These are phyloP conservation scores for Corapipo altera DNA, from an alignment of 2,113 vertebrate species.

Conservation along the genomic window DNA sequence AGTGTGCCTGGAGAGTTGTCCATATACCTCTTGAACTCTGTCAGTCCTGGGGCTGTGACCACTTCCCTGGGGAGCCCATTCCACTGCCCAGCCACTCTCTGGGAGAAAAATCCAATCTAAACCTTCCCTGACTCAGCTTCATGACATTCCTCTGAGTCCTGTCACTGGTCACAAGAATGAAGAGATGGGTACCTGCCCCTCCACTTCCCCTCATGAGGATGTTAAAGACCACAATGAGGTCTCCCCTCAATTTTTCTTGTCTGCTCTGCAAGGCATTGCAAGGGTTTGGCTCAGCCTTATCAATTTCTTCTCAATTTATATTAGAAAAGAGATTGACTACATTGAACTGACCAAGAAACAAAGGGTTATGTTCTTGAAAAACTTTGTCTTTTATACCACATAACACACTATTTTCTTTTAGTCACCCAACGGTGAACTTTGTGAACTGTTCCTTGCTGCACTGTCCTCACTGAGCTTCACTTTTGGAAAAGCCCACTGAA, in stretches of 20 bases:
- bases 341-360: neutral
- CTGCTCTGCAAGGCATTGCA: too few relatives aligned
- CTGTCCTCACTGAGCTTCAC: neutral
- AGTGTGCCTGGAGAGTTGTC: accelerated
- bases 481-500: neutral
- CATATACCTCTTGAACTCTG: neutral
- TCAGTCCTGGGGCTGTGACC: neutral
- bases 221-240: neutral
- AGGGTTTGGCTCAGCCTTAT: accelerated
- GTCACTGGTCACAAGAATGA: neutral
- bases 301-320: accelerated
- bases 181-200: neutral
- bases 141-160: neutral
- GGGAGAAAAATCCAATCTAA: neutral
- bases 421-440: accelerated
- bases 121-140: neutral
- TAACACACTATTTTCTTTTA: neutral
- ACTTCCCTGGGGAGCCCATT: neutral
- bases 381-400: neutral
- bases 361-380: neutral
- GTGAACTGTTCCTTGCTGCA: neutral
- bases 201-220: neutral
- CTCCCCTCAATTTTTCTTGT: neutral
- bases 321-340: neutral
- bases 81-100: neutral